Evolutionary conservation across 2,113 vertebrate genomes (phyloP).

Genomic region (Ciconia boyciana): DNA sequence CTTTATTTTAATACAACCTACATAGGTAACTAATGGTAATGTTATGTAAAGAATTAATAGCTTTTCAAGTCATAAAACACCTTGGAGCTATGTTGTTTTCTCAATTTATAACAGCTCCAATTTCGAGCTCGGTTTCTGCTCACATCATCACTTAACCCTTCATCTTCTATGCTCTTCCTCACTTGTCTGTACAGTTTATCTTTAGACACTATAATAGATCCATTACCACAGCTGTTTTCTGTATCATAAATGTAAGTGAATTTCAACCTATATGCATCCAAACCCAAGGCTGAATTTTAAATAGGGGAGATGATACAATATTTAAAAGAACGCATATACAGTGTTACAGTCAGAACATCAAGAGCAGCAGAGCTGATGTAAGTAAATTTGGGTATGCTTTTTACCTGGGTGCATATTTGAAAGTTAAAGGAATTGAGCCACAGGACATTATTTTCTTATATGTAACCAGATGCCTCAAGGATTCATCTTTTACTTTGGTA

Average conservation of each 20-base stretch:
- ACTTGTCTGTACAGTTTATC: neutral
- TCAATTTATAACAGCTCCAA: neutral
- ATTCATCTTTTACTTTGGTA: neutral
- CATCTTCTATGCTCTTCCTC: neutral
- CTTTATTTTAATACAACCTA: constrained; percentile 33
- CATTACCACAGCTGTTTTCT: neutral
- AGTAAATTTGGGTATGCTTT: neutral
- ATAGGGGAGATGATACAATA: neutral
- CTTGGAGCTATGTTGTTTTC: neutral
- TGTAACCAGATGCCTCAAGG: neutral
- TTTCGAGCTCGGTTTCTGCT: neutral
- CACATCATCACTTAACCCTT: constrained; percentile 1
- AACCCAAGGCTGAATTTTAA: neutral
- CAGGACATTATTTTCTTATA: neutral
- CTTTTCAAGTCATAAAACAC: constrained; percentile 20
- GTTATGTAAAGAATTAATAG: constrained; percentile 5
- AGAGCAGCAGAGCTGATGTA: neutral
- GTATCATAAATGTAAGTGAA: neutral
- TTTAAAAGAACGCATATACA: neutral
- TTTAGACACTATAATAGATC: neutral
- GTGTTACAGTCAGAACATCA: neutral
- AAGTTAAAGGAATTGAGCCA: neutral
- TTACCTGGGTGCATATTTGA: neutral
- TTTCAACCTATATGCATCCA: neutral
- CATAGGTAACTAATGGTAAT: constrained; percentile 12